Evolutionary conservation across 2,797 vertebrate species (phyloP), one percentile per base, ranked within the genome.

Genomic region (Cynodonichthys magdalenae): DNA sequence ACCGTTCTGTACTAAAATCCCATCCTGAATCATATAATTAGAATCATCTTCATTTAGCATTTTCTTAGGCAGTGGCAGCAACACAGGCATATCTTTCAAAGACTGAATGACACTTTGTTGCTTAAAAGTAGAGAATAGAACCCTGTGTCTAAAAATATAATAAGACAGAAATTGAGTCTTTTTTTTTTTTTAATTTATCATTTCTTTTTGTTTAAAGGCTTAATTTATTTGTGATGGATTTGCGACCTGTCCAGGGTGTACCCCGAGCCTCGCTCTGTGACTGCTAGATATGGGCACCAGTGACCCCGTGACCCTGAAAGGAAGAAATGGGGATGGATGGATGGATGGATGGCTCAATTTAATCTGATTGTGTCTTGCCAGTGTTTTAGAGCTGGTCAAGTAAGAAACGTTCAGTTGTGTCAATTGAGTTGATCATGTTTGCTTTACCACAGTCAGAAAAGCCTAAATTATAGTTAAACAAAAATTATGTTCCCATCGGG

Each of bases 21-120:
- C 60, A 55, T 61, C 47, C 12, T 52, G 58, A 68, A 45, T 61
- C 31, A 45, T 41, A 31, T 15, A 64, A 18, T n/a, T 62, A 29
- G 28, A 11, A 8, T 60, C 47, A 62, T 62, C 53, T 42, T 69
- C 31, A 59, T 6, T 18, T 15, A 59, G 61, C 2, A 0, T 36
- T 36, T 47, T 65, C 19, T 48, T 11, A 58, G 55, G 63, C 46
- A 24, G 27, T 10, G 6, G 46, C 34, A 31, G 50, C 49, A 63
- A 50, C 52, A 24, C 45, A 65, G 11, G 15, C 44, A 66, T 46
- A 71, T 19, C 24, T 31, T 63, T 62, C 45, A 58, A 36, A 41
- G 77, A 76, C 15, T 11, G 50, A 56, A 52, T 71, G 73, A 68
- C 59, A 71, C 79, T 82, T 78, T 55, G 48, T 69, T 63, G 49